These are phyloP conservation scores for Isaurus tuberculatus DNA, from an alignment of 92 coral and sea anemone species.

Conservation along the genomic window DNA sequence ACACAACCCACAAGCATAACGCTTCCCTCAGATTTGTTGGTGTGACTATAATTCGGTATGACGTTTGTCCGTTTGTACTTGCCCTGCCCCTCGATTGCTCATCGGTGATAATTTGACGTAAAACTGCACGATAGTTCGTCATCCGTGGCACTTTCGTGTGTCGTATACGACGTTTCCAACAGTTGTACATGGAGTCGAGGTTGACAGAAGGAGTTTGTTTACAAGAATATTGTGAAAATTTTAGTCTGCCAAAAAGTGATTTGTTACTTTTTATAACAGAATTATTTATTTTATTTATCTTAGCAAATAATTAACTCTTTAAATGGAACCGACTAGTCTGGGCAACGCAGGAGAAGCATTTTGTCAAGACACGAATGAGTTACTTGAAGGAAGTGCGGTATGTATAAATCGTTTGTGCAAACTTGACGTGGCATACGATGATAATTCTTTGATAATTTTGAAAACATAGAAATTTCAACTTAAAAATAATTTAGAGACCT, in stretches of 20 bases:
- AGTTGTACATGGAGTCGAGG: constrained; percentile 18
- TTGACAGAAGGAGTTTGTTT: background rate
- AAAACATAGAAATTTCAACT: too few relatives aligned
- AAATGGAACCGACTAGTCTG: constrained; percentile 37
- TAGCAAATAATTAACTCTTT: background rate
- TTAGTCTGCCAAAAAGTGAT: background rate
- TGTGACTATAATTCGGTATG: too few relatives aligned
- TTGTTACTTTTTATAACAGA: background rate
- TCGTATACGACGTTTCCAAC: background rate
- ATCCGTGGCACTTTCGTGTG: background rate
- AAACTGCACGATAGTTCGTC: background rate
- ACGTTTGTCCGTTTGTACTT: too few relatives aligned
- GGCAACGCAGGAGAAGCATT: constrained; percentile 11
- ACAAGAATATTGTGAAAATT: background rate
- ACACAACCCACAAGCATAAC: too few relatives aligned
- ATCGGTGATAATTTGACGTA: too few relatives aligned
- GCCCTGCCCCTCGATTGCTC: too few relatives aligned
- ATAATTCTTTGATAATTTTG: too few relatives aligned
- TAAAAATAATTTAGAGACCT: too few relatives aligned
- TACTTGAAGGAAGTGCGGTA: constrained; percentile 19
- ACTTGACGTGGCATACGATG: background rate
- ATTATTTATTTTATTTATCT: background rate
- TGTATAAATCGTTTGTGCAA: background rate
- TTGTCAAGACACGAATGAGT: constrained; percentile 12
- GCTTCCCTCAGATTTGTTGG: too few relatives aligned